These are phyloP conservation scores for Teleogryllus occipitalis DNA, from an alignment of 1,140 invertebrate species.

Conservation along the genomic window DNA sequence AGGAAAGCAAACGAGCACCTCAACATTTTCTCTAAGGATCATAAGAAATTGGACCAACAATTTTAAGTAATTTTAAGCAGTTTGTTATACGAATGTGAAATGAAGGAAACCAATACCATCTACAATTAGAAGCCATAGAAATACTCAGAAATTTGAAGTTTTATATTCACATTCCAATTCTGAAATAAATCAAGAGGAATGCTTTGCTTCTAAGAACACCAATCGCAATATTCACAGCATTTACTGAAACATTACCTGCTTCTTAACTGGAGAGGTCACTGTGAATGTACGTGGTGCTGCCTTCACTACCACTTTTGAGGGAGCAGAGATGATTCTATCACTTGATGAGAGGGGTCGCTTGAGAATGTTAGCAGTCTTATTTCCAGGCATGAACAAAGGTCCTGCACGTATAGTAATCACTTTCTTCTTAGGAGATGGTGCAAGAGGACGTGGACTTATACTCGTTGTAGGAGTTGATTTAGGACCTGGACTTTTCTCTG, in stretches of 20 bases:
- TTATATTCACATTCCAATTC: not conserved
- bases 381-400: slow-evolving; percentile 33
- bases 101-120: too few relatives aligned
- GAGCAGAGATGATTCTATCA: slow-evolving; percentile 31
- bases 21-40: too few relatives aligned
- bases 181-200: not conserved
- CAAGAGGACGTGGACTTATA: not conserved
- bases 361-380: slow-evolving; percentile 34
- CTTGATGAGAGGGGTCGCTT: slow-evolving; percentile 26
- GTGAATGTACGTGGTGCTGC: slow-evolving; percentile 23
- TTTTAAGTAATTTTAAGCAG: too few relatives aligned
- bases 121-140: not conserved
- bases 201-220: not conserved
- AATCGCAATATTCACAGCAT: not conserved
- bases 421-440: slow-evolving; percentile 27
- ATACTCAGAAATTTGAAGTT: not conserved
- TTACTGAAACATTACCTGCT: slow-evolving; percentile 19
- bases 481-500: slow-evolving; percentile 31
- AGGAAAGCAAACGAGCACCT: too few relatives aligned
- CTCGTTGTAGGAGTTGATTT: slow-evolving; percentile 29
- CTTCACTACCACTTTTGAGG: slow-evolving; percentile 31
- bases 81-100: too few relatives aligned
- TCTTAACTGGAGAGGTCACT: slow-evolving; percentile 23
- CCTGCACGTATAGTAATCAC: slow-evolving; percentile 38
- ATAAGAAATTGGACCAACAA: too few relatives aligned